Base-by-base conservation (phyloP, 2,113 vertebrate genomes). In the Indicator maculatus region DNA sequence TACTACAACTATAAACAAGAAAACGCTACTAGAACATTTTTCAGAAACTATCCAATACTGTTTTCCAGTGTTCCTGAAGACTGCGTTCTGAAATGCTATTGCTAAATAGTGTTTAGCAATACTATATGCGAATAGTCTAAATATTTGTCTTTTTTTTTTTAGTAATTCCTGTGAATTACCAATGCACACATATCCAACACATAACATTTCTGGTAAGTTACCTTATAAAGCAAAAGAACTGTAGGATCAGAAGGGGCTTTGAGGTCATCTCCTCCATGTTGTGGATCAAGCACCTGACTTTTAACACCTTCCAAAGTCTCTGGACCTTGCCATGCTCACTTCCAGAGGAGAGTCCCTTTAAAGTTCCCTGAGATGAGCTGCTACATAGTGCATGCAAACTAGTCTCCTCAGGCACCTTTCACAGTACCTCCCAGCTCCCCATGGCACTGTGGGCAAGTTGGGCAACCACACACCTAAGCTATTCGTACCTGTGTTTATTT, bases 81-180 rank as follows among this genome's bases (percentile, higher is more conserved):
- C 3, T 63, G 7, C 36, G 30, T 87, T 87, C 84, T 77, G 47
- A 89, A 94, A 80, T 44, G 41, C 21, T 73, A 23, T 76, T 85
- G 56, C 87, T 87, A 72, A 91, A 83, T 45, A 64, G 6, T 24
- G 17, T 88, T 89, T 59, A 90, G 53, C n/a, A 67, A 31, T 78
- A 24, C 21, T 80, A 11, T 58, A 47, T 61, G 75, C n/a, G 38
- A 89, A 83, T 70, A 53, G 21, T 74, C 56, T 83, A 71, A 75
- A 81, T 88, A 80, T 86, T 91, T 76, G 30, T 27, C 27, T 73
- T 31, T 52, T 27, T 27, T 31, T 52, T 41, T 61, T 75, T 88
- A 65, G 21, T 71, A 52, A 58, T 41, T 77, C 7, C 1, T 1
- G 1, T 66, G 19, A 36, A 72, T 91, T 88, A 55, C 24, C 27